These are phyloP conservation scores for Euschistus heros DNA, from an alignment of 1,140 invertebrate species.

Conservation along the genomic window DNA sequence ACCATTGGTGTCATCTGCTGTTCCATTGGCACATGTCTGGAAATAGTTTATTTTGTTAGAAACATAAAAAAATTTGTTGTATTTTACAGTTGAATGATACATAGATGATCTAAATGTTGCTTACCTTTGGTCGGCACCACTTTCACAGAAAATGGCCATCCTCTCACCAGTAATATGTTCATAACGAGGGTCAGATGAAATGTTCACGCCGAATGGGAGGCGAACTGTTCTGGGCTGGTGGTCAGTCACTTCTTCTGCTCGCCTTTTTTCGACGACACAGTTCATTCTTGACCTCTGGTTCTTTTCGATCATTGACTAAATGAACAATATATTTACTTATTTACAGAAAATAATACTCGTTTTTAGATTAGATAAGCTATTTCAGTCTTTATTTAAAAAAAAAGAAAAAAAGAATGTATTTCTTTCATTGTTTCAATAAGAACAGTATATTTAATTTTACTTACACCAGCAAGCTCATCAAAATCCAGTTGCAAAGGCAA, in stretches of 20 bases:
- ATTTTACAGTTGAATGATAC: neutral
- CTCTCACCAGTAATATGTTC: constrained; percentile 68
- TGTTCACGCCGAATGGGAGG: constrained; percentile 49
- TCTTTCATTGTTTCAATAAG: neutral
- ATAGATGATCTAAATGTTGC: neutral
- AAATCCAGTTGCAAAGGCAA: constrained; percentile 67
- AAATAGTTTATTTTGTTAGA: constrained; percentile 9
- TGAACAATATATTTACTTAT: neutral
- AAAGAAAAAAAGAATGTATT: neutral
- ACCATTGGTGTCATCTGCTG: constrained; percentile 20
- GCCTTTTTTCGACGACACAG: constrained; percentile 73
- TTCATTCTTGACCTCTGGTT: constrained; percentile 71
- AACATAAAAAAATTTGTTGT: too few species aligned
- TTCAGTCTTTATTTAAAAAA: neutral
- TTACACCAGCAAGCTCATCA: constrained; percentile 61
- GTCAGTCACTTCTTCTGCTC: constrained; percentile 68
- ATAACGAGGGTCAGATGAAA: constrained; percentile 58
- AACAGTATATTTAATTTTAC: constrained; percentile 27
- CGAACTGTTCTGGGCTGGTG: constrained; percentile 52
- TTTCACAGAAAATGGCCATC: constrained; percentile 76
- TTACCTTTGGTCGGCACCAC: constrained; percentile 35
- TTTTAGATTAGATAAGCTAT: too few species aligned
- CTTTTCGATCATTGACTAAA: constrained; percentile 53
- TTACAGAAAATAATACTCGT: too few species aligned
- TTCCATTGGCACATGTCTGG: constrained; percentile 27